Conservation (phyloP, 2,113 vertebrate genomes). For the Salvelinus alpinus region DNA sequence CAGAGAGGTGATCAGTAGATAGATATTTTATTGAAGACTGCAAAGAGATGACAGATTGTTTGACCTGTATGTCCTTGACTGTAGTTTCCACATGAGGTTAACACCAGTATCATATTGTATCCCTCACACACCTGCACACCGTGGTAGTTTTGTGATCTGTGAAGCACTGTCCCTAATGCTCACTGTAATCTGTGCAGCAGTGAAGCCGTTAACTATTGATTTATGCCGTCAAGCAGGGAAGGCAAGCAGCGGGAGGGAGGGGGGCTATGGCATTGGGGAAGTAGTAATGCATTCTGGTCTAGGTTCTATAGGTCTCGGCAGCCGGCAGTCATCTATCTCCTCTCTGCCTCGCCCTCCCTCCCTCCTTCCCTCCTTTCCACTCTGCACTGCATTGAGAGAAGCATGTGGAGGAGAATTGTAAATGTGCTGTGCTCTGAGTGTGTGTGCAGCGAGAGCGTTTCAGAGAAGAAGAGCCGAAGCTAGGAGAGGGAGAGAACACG, state of each 20-base stretch:
- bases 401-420: slow-evolving; percentile 72
- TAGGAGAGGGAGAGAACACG: background rate
- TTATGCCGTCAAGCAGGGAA: slow-evolving; percentile 41
- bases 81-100: background rate
- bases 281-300: slow-evolving; percentile 78
- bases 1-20: too few relatives aligned
- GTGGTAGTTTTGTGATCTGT: background rate
- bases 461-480: slow-evolving; percentile 5
- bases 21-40: too few relatives aligned
- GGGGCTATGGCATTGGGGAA: slow-evolving; percentile 29
- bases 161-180: slow-evolving; percentile 12
- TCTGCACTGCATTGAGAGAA: slow-evolving; percentile 68
- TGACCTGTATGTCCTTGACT: background rate
- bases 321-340: slow-evolving; percentile 55
- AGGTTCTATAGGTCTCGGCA: slow-evolving; percentile 53
- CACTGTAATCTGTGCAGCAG: background rate
- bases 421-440: slow-evolving; percentile 44
- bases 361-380: slow-evolving; percentile 15
- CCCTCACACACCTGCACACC: too few relatives aligned
- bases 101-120: background rate
- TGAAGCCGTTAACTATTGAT: slow-evolving; percentile 72
- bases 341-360: slow-evolving; percentile 41
- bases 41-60: too few relatives aligned
- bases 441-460: background rate
- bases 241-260: background rate